These are phyloP conservation scores for Harpagifer antarcticus DNA, from an alignment of 2,797 vertebrate genomes.

Conservation along the genomic window DNA sequence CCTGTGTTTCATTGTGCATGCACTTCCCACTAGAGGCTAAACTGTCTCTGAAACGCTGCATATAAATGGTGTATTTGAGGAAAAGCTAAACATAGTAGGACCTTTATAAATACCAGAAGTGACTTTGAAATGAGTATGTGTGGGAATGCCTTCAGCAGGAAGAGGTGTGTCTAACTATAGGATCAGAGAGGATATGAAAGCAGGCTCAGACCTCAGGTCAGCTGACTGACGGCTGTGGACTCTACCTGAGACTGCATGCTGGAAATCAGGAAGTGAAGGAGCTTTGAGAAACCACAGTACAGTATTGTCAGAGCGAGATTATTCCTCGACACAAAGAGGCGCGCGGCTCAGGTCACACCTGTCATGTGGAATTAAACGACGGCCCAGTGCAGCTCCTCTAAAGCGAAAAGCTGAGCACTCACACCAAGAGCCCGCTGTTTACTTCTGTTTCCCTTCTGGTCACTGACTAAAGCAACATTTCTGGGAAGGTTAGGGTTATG, in stretches of 20 bases:
- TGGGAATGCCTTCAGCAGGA: conserved; percentile 54
- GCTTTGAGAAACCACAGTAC: conserved; percentile 40
- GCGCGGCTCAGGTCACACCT: conserved; percentile 60
- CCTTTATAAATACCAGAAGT: conserved; percentile 6
- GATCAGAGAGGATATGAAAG: conserved; percentile 70
- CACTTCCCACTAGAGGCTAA: neutral
- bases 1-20: conserved; percentile 10
- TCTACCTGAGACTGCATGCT: conserved; percentile 38
- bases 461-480: conserved; percentile 60
- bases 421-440: conserved; percentile 42
- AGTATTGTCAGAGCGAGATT: conserved; percentile 29
- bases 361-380: conserved; percentile 68
- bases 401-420: conserved; percentile 35
- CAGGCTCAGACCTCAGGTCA: conserved; percentile 44
- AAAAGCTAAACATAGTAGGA: conserved; percentile 18
- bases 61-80: conserved; percentile 19
- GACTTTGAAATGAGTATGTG: conserved; percentile 13
- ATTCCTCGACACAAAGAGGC: conserved; percentile 79
- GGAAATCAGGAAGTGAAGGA: conserved; percentile 56
- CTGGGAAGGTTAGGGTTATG: conserved; percentile 67
- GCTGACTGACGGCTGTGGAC: conserved; percentile 35
- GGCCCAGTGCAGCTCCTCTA: conserved; percentile 22
- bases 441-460: conserved; percentile 73
- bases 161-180: conserved; percentile 59
- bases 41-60: conserved; percentile 12